Conservation (phyloP, 2,797 vertebrate genomes). For the Manis crassicaudata region DNA sequence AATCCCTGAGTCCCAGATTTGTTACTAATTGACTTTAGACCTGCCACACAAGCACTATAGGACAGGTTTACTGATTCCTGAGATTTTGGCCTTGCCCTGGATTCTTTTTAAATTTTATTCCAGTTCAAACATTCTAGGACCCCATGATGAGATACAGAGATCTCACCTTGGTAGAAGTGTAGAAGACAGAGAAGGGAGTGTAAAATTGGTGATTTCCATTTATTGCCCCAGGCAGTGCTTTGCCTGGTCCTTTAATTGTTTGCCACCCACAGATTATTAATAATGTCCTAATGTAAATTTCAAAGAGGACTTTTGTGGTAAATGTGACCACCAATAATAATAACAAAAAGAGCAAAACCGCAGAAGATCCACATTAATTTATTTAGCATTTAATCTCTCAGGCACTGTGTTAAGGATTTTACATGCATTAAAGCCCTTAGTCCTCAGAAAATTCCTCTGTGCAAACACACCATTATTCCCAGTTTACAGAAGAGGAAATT, state of each 20-base stretch:
- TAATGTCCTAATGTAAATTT: not conserved
- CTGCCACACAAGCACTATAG: not conserved
- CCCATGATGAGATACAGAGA: not conserved
- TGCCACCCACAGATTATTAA: not conserved
- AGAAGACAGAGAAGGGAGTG: not conserved
- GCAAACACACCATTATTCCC: conserved; percentile 28
- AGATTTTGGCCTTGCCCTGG: not conserved
- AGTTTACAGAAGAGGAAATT: conserved; percentile 25
- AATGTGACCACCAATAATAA: not conserved
- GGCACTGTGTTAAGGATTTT: not conserved
- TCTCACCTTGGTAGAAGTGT: not conserved
- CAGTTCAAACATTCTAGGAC: not conserved
- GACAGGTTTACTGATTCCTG: not conserved
- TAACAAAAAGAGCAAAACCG: conserved; percentile 4
- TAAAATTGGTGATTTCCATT: not conserved
- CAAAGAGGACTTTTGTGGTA: not conserved
- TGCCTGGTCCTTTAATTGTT: not conserved
- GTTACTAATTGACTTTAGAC: not conserved
- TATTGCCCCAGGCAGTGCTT: not conserved
- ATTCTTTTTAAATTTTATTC: conserved; percentile 21
- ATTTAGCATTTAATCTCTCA: not conserved
- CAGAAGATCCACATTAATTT: not conserved
- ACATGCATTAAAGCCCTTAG: not conserved
- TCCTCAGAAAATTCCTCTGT: not conserved
- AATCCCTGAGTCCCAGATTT: not conserved